These are phyloP conservation scores for Spodoptera frugiperda DNA, from an alignment of 1,140 invertebrate genomes.

Conservation along the genomic window DNA sequence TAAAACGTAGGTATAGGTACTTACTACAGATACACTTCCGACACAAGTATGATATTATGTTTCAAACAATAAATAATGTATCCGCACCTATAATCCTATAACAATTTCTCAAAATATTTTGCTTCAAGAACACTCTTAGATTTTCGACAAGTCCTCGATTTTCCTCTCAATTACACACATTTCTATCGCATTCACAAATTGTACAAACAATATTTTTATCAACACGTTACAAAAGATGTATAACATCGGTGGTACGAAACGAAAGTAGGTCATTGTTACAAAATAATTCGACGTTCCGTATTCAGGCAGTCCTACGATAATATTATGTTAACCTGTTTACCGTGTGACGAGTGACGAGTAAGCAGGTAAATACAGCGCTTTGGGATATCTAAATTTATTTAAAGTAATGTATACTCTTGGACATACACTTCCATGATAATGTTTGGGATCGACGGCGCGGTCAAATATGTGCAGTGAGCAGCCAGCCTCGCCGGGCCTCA, in stretches of 20 bases:
- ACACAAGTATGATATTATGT: no score
- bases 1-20: no score
- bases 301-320: constrained; percentile 5
- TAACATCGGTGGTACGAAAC: constrained; percentile 51
- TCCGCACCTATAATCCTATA: not conserved
- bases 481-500: not conserved
- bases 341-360: not conserved
- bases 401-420: not conserved
- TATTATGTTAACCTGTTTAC: constrained; percentile 20
- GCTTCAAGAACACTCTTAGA: not conserved
- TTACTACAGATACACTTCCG: no score
- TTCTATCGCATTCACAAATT: constrained; percentile 19
- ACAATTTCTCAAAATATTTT: not conserved
- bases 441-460: constrained; percentile 22
- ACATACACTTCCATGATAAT: not conserved
- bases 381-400: not conserved
- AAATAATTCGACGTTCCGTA: constrained; percentile 37
- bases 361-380: constrained; percentile 8
- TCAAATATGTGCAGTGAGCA: constrained; percentile 49
- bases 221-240: constrained; percentile 55
- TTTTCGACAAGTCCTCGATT: constrained; percentile 8
- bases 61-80: no score
- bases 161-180: constrained; percentile 1
- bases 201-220: constrained; percentile 36
- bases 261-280: constrained; percentile 61